Evolutionary conservation across 2,113 vertebrate species (phyloP).

Genomic region (Apus apus): DNA sequence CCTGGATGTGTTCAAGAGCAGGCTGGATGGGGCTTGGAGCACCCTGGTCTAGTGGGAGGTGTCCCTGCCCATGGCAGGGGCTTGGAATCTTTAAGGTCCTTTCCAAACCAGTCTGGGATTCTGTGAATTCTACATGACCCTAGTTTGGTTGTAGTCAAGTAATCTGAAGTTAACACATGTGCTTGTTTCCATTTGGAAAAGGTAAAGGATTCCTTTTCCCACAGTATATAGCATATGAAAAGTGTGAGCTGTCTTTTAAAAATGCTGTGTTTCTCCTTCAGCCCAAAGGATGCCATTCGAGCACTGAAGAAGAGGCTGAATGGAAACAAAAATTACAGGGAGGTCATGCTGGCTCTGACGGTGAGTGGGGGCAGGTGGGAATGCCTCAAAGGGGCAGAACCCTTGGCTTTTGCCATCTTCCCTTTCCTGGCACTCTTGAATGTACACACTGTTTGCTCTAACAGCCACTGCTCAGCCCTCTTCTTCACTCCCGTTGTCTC

Average conservation of each 20-base stretch:
- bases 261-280: slow-evolving; percentile 62
- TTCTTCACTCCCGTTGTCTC: slow-evolving; percentile 36
- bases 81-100: no score
- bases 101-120: no score
- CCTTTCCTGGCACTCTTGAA: slow-evolving; percentile 31
- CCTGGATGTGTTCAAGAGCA: no score
- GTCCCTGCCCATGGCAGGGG: no score
- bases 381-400: slow-evolving; percentile 20
- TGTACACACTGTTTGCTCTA: background rate
- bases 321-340: slow-evolving; percentile 95
- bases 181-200: background rate
- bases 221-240: background rate
- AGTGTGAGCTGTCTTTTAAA: background rate
- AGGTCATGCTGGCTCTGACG: slow-evolving; percentile 96
- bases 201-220: background rate
- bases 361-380: slow-evolving; percentile 78
- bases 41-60: no score
- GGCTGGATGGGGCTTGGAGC: no score
- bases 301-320: slow-evolving; percentile 96
- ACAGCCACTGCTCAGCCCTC: slow-evolving; percentile 22
- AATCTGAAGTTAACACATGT: background rate
- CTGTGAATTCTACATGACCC: background rate
- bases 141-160: background rate
- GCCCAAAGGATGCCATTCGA: slow-evolving; percentile 96
- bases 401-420: slow-evolving; percentile 6